Evolutionary conservation across 2,888 invertebrate genomes (phyloP).

Genomic region (Hypolimnas misippus): DNA sequence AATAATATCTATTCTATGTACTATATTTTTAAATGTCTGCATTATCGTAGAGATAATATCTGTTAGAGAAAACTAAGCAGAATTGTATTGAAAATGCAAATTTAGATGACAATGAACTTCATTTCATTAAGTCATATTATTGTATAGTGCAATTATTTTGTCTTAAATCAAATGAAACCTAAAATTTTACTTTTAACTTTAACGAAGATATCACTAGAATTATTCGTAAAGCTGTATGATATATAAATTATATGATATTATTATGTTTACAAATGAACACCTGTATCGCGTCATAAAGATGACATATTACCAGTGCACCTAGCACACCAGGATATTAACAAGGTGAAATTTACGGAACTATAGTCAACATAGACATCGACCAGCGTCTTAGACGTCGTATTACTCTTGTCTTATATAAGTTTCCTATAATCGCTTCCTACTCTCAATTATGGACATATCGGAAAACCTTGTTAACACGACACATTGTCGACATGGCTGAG

Average conservation of each 20-base stretch:
- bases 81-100: too few relatives aligned
- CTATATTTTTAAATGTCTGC: too few relatives aligned
- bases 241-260: not conserved
- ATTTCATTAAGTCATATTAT: too few relatives aligned
- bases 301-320: not conserved
- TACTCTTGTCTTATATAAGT: constrained; percentile 41
- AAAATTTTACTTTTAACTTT: too few relatives aligned
- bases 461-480: constrained; percentile 49
- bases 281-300: not conserved
- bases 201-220: too few relatives aligned
- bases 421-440: constrained; percentile 54
- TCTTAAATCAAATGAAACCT: too few relatives aligned
- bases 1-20: too few relatives aligned
- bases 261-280: not conserved
- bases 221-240: too few relatives aligned
- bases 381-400: constrained; percentile 23
- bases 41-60: too few relatives aligned
- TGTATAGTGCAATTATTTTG: too few relatives aligned
- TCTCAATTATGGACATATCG: constrained; percentile 63
- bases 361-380: constrained; percentile 23
- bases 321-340: constrained; percentile 4
- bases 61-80: too few relatives aligned
- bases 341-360: constrained; percentile 41
- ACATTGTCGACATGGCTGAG: constrained; percentile 28
- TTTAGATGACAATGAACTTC: too few relatives aligned